Percentiles rank a stretch among this genome's conserved stretches.
phyloP scores from a whole-genome alignment of 2,888 invertebrate genomes.

The Meliscaeva auricollis region DNA sequence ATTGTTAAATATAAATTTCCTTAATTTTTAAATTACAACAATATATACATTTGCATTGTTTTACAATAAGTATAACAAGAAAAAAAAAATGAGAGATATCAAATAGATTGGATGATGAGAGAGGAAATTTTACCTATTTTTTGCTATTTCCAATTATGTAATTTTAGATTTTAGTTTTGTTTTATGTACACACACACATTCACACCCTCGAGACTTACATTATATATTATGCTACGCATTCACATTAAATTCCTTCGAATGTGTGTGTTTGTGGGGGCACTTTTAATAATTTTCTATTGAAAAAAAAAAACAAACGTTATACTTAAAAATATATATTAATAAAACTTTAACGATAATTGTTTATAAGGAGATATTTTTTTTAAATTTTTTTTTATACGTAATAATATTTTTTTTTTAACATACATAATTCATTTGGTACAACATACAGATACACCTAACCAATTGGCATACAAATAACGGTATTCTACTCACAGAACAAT shows the following conservation, averaged over 20 bases:
- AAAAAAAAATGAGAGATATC: slow-evolving; percentile 6
- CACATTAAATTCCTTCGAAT: slow-evolving; percentile 66
- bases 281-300: slow-evolving; percentile 68
- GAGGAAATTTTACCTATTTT: slow-evolving; percentile 40
- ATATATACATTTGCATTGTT: slow-evolving; percentile 18
- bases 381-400: slow-evolving; percentile 13
- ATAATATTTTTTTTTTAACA: neutral
- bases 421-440: no score
- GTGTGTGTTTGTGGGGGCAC: slow-evolving; percentile 52
- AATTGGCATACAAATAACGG: no score
- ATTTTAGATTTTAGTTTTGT: slow-evolving; percentile 33
- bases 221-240: slow-evolving; percentile 33
- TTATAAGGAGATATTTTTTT: slow-evolving; percentile 44
- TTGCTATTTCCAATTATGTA: slow-evolving; percentile 26
- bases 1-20: slow-evolving; percentile 24
- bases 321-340: slow-evolving; percentile 51
- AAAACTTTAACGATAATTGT: slow-evolving; percentile 53
- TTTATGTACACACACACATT: slow-evolving; percentile 47
- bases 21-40: slow-evolving; percentile 14
- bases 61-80: slow-evolving; percentile 4
- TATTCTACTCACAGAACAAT: neutral
- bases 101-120: neutral
- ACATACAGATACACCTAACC: no score
- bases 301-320: slow-evolving; percentile 37
- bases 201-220: slow-evolving; percentile 60